Percentiles rank a stretch among this genome's conserved stretches.
These are phyloP conservation scores for Antheraea yamamai DNA, from an alignment of 2,888 invertebrate genomes.

Conservation along the genomic window DNA sequence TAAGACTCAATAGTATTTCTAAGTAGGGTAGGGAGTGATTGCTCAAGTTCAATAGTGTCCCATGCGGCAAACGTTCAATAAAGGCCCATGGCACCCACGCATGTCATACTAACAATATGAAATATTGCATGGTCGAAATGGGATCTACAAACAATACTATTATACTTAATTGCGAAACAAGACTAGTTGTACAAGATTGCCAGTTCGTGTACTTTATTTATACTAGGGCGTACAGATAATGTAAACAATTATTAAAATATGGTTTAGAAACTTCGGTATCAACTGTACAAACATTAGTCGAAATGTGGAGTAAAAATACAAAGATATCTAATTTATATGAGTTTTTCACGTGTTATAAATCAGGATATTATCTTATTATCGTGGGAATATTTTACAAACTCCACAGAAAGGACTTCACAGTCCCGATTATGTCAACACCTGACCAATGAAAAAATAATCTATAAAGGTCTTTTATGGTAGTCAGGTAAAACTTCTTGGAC, in stretches of 20 bases:
- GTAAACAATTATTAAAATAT: slow-evolving; percentile 15
- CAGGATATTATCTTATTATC: slow-evolving; percentile 36
- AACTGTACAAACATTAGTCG: background rate
- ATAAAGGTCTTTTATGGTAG: slow-evolving; percentile 50
- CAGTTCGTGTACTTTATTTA: slow-evolving; percentile 22
- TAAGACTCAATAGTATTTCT: slow-evolving; percentile 17
- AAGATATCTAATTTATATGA: background rate
- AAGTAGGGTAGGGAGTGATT: slow-evolving; percentile 37
- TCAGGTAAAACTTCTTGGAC: slow-evolving; percentile 63
- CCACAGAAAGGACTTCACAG: slow-evolving; percentile 30
- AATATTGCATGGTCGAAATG: slow-evolving; percentile 41
- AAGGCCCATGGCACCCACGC: slow-evolving; percentile 41
- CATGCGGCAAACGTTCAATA: slow-evolving; percentile 43
- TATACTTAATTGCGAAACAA: slow-evolving; percentile 36
- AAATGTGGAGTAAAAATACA: slow-evolving; percentile 24
- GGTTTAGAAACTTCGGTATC: slow-evolving; percentile 10
- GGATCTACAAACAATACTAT: slow-evolving; percentile 40
- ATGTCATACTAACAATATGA: slow-evolving; percentile 35
- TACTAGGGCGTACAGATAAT: slow-evolving; percentile 14
- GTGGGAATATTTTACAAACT: slow-evolving; percentile 59
- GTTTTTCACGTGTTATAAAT: background rate
- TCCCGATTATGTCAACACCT: slow-evolving; percentile 65
- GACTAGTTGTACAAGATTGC: slow-evolving; percentile 30
- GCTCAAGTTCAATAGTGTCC: slow-evolving; percentile 58
- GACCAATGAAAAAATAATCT: slow-evolving; percentile 49